Evolutionary conservation across 2,888 invertebrate species (phyloP).

Genomic region (Microctonus hyperodae): DNA sequence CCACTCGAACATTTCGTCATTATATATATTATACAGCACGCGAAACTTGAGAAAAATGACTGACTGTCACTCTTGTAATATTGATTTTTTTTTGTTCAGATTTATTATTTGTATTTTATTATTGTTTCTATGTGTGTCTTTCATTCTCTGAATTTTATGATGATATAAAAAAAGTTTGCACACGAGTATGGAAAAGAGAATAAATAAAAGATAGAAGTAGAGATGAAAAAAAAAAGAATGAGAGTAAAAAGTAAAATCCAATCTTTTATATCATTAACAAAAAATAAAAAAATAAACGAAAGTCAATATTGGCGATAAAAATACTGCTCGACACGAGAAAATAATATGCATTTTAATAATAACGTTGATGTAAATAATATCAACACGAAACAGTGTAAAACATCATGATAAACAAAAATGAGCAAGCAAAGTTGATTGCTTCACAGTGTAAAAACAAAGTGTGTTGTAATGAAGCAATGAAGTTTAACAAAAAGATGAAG

Average conservation of each 20-base stretch:
- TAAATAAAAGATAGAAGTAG: background rate
- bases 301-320: background rate
- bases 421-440: slow-evolving; percentile 39
- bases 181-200: background rate
- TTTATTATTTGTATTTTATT: background rate
- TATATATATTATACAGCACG: slow-evolving; percentile 8
- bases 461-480: slow-evolving; percentile 8
- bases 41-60: slow-evolving; percentile 8
- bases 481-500: slow-evolving; percentile 15
- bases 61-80: background rate
- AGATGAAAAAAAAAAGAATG: too few species aligned
- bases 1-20: background rate
- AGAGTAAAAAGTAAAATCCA: background rate
- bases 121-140: background rate
- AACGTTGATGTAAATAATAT: background rate
- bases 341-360: background rate
- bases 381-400: slow-evolving; percentile 35
- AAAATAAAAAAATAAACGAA: too few species aligned
- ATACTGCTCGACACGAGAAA: background rate
- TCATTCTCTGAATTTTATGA: too few species aligned
- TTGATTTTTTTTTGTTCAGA: background rate
- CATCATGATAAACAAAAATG: slow-evolving; percentile 44
- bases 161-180: too few species aligned
- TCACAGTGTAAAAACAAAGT: slow-evolving; percentile 27
- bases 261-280: background rate